Conservation (phyloP, 2,113 vertebrate species). For the Hemiprocne comata region DNA sequence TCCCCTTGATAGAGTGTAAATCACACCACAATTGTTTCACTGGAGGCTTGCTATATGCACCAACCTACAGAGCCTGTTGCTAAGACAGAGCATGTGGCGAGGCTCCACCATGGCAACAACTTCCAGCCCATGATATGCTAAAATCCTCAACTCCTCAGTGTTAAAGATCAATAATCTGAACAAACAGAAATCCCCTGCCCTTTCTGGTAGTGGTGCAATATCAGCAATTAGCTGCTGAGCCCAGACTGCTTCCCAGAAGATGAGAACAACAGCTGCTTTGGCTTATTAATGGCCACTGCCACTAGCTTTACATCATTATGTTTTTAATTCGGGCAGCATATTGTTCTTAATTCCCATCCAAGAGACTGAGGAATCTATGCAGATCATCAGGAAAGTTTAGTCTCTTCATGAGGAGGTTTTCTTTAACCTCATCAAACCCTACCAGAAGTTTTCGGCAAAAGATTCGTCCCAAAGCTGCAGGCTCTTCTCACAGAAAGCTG, state of each 20-base stretch:
- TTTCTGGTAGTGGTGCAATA: not conserved
- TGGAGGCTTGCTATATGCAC: not conserved
- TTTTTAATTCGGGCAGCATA: conserved; percentile 23
- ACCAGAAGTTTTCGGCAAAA: not conserved
- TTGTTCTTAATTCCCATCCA: conserved; percentile 6
- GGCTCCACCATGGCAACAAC: conserved; percentile 18
- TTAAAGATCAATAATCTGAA: conserved; percentile 5
- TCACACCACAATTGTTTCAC: not conserved
- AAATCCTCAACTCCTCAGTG: not conserved
- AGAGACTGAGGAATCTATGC: not conserved
- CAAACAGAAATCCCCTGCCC: conserved; percentile 7
- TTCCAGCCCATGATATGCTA: not conserved
- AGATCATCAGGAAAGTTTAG: conserved; percentile 1
- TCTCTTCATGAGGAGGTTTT: not conserved
- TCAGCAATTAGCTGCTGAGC: conserved; percentile 21
- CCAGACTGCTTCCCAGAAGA: conserved; percentile 7
- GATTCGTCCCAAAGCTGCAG: not conserved
- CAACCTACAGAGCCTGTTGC: not conserved
- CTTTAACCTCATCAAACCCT: not conserved
- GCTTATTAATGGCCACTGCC: not conserved
- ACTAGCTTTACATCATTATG: not conserved
- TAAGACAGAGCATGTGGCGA: not conserved
- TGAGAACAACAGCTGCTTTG: conserved; percentile 17
- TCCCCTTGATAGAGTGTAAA: not conserved
- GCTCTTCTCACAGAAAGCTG: not conserved